Evolutionary conservation across 2,797 vertebrate genomes (phyloP), one percentile per base, ranked within the genome.

Genomic region (Trachurus trachurus): DNA sequence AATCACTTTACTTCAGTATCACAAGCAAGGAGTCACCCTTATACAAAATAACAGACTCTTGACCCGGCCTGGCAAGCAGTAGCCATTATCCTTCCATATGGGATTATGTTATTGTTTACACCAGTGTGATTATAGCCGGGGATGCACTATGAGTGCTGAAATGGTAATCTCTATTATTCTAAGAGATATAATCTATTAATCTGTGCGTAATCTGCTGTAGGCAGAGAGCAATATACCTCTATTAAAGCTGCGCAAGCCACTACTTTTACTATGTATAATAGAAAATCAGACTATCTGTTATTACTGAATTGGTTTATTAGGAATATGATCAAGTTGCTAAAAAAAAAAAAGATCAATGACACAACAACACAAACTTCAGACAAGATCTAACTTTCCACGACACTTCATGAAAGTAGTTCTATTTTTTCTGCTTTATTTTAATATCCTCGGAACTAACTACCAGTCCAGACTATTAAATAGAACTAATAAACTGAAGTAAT

Each of bases 121-220:
- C 11, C 66, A 39, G 22, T 37, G 53, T 73, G 73, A 76, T 78
- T 80, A 74, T 63, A 88, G 45, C 64, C 42, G 6, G 44, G 62
- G 60, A 65, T 34, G 47, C 56, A 68, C 59, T 62, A 15, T 37
- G 16, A 66, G 19, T 34, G n/a, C 59, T 62, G 15, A 64, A 75
- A 77, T 66, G 39, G 68, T 74, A 47, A 87, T 81, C 65, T 75
- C 31, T 71, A 58, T 75, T 66, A 78, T 67, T 76, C 56, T 63
- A 53, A 75, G 17, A 85, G 62, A 63, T 83, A 40, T 63, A 76
- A 79, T 82, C 50, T 62, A 68, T 61, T 62, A 74, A 87, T 81
- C 76, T 70, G 5, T 68, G 10, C 8, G 29, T 78, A 64, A 81
- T 71, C 63, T 67, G 78, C 58, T 74, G 54, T 17, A 57, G 31